Base-by-base conservation (phyloP, 2,888 invertebrate genomes). In the Hydriomena furcata region DNA sequence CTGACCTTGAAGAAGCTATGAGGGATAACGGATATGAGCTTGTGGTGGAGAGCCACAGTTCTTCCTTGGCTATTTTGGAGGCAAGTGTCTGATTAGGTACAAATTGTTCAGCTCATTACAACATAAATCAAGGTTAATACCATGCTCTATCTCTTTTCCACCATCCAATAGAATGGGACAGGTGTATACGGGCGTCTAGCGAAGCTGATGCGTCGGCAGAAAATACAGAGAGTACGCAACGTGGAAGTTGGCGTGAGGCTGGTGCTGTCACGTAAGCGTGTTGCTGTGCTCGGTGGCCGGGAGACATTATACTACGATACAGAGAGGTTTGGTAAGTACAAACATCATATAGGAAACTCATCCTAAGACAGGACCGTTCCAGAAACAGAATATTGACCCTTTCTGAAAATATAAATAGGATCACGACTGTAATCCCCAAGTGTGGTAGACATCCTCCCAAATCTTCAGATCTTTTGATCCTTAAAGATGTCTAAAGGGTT, bases 281-380 rank as follows among this genome's bases (percentile, higher is more conserved):
- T 93, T 2, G 95, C 93, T 1, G 91, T 95, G 0, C 87, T 95
- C 30, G 95, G 94, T 0, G 95, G 95, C 1, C 79, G 95, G 35
- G 95, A 95, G 75, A 95, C 95, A 0, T 85, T 95, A 4, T 94
- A 91, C 72, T 95, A 94, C 60, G 95, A 95, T 69, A 94, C 94
- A 40, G 94, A 94, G 70, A 88, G 94, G 82, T 94, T 94, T 77
- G 95, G 95, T 94, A 42, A 23, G 32, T 21, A 7, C 30, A 4
- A 7, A n/a, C n/a, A n/a, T n/a, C n/a, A n/a, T n/a, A n/a, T n/a
- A n/a, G n/a, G n/a, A n/a, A n/a, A n/a, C n/a, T n/a, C n/a, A n/a
- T n/a, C n/a, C n/a, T n/a, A n/a, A n/a, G n/a, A n/a, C n/a, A n/a
- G n/a, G n/a, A n/a, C n/a, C n/a, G n/a, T n/a, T n/a, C n/a, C n/a